Base-by-base conservation (phyloP, 2,797 vertebrate genomes). In the Selene dorsalis region DNA sequence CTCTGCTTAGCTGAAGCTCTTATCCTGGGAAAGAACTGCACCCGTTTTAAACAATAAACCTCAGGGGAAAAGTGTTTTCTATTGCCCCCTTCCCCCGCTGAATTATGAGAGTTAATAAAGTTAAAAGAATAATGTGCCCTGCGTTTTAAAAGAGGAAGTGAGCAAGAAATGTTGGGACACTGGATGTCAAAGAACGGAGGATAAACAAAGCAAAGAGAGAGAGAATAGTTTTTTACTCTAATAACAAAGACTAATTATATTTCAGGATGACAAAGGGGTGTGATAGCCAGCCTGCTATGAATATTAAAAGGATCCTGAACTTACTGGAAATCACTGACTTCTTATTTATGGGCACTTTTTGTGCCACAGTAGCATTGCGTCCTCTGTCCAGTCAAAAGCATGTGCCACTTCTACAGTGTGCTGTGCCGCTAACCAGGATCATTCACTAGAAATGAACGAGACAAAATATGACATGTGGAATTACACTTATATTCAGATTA, bases 11-110 rank as follows among this genome's bases (percentile, higher is more conserved):
- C 87, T 90, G 92, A 94, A 92, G 91, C 84, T 81, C 87, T 93
- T 89, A 93, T 89, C 91, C 93, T 94, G 94, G 93, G 93, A 95
- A 94, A 93, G 84, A 91, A 87, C 89, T 86, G 88, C 86, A 89
- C 87, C 84, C 80, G 73, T 92, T 93, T 94, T 90, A 92, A 93
- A 94, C 93, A 93, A 93, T 91, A 91, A 94, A 93, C 90, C 92
- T 92, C 87, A 43, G 79, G 92, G 92, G 93, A 86, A 87, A 88
- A 90, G 85, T 84, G 75, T 90, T 93, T 91, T 92, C 86, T 90
- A 80, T 86, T 83, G 70, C 82, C 82, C 79, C 61, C 32, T 79
- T 71, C 79, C 82, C 84, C 87, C 67, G 72, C 87, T 85, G 87
- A 92, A 94, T 93, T 90, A 93, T 88, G 80, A 88, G 86, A 80